phyloP scores from a whole-genome alignment of 2,113 vertebrate species.

The Falcunculus frontatus region DNA sequence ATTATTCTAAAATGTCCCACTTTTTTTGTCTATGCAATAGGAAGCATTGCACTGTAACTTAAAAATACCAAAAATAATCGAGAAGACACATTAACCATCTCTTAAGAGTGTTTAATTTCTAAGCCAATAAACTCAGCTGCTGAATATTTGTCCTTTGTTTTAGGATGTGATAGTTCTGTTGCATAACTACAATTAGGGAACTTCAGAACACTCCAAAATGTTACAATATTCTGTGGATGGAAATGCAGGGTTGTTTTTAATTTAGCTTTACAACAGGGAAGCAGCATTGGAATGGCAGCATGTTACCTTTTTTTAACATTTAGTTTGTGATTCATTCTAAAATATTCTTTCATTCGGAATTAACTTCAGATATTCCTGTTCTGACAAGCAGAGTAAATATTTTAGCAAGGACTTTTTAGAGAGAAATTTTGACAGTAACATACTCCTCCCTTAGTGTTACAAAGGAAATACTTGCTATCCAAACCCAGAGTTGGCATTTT shows the following conservation, averaged over 20 bases:
- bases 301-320: neutral
- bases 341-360: constrained; percentile 53
- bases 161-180: constrained; percentile 10
- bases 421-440: constrained; percentile 37
- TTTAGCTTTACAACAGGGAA: neutral
- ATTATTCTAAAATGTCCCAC: neutral
- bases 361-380: constrained; percentile 45
- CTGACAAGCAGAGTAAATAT: constrained; percentile 44
- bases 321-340: constrained; percentile 34
- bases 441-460: constrained; percentile 27
- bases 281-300: neutral
- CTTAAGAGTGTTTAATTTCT: neutral
- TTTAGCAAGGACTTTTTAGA: constrained; percentile 41
- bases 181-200: constrained; percentile 25
- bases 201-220: constrained; percentile 1
- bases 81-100: neutral
- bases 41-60: neutral
- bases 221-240: neutral
- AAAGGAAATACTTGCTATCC: constrained; percentile 39
- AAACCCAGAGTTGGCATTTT: neutral
- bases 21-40: neutral
- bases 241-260: neutral
- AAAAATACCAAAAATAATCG: constrained; percentile 4
- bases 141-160: constrained; percentile 31
- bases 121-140: neutral